Base-by-base conservation (phyloP, 2,888 invertebrate genomes). In the Phalangium opilio region DNA sequence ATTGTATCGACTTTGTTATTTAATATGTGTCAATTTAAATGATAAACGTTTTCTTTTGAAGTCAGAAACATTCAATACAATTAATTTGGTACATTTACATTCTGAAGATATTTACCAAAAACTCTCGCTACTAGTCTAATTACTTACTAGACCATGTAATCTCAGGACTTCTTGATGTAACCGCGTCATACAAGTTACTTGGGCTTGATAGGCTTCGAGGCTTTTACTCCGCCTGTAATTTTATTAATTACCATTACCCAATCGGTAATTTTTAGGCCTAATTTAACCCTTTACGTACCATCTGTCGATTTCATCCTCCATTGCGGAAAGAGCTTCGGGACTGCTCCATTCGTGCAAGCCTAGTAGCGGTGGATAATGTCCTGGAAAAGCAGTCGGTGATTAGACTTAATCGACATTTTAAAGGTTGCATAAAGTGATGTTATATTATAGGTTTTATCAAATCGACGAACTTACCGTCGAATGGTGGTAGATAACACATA, bases 401-500 rank as follows among this genome's bases (percentile, higher is more conserved):
- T 27, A n/a, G n/a, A n/a, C n/a, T n/a, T n/a, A n/a, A n/a, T n/a
- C n/a, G n/a, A n/a, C n/a, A n/a, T n/a, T n/a, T n/a, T n/a, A n/a
- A n/a, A n/a, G n/a, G n/a, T n/a, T n/a, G n/a, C n/a, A n/a, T n/a
- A n/a, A n/a, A n/a, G n/a, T n/a, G n/a, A n/a, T n/a, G n/a, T n/a
- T n/a, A n/a, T n/a, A n/a, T n/a, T n/a, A n/a, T n/a, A n/a, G n/a
- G n/a, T n/a, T n/a, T n/a, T 14, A n/a, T n/a, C 1, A 14, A 39
- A 39, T 14, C 15, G 10, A 17, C 14, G 18, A 14, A 44, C 43
- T 17, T 48, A 53, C 64, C 62, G 51, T 64, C 60, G 52, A 66
- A 67, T 14, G 64, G 65, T 21, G 66, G 67, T 21, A 67, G 56
- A 51, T 63, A 67, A 41, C 61, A 63, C 63, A 67, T 63, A 43